phyloP scores from a whole-genome alignment of 92 coral and sea anemone genomes.

The Epizoanthus illoricatus region DNA sequence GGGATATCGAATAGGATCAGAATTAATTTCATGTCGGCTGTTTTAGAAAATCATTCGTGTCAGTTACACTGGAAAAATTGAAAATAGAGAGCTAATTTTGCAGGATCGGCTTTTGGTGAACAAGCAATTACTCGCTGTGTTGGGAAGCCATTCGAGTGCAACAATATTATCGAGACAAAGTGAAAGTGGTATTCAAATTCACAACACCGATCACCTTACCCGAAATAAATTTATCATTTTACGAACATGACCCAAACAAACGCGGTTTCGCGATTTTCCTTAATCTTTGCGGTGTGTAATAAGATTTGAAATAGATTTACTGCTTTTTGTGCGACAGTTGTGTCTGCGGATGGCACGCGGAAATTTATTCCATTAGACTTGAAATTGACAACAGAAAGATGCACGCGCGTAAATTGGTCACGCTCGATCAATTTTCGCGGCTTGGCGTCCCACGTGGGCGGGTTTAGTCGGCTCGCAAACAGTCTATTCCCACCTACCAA shows the following conservation, averaged over 20 bases:
- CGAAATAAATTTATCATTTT: conserved; percentile 30
- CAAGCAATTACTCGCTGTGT: conserved; percentile 12
- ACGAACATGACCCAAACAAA: neutral
- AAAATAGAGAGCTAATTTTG: conserved; percentile 17
- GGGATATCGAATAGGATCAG: neutral
- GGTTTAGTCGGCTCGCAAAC: conserved; percentile 82
- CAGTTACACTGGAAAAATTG: conserved; percentile 16
- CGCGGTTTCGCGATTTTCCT: conserved; percentile 27
- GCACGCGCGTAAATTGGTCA: conserved; percentile 91
- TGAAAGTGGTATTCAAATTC: conserved; percentile 39
- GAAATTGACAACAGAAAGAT: conserved; percentile 73
- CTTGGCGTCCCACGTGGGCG: conserved; percentile 87
- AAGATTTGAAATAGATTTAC: conserved; percentile 18
- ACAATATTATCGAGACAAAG: conserved; percentile 37
- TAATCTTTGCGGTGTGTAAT: conserved; percentile 26
- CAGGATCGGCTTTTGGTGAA: neutral
- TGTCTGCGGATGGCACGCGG: conserved; percentile 64
- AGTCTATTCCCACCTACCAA: conserved; percentile 89
- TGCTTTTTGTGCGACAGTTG: conserved; percentile 39
- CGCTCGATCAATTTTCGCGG: conserved; percentile 89
- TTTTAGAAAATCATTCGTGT: conserved; percentile 14
- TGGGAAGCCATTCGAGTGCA: conserved; percentile 41
- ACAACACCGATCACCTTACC: conserved; percentile 24
- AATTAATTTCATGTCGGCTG: conserved; percentile 39
- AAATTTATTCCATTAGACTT: conserved; percentile 63